Percentiles rank a stretch among this genome's conserved stretches.
These are phyloP conservation scores for Eurois occulta DNA, from an alignment of 2,888 invertebrate species.

Conservation along the genomic window DNA sequence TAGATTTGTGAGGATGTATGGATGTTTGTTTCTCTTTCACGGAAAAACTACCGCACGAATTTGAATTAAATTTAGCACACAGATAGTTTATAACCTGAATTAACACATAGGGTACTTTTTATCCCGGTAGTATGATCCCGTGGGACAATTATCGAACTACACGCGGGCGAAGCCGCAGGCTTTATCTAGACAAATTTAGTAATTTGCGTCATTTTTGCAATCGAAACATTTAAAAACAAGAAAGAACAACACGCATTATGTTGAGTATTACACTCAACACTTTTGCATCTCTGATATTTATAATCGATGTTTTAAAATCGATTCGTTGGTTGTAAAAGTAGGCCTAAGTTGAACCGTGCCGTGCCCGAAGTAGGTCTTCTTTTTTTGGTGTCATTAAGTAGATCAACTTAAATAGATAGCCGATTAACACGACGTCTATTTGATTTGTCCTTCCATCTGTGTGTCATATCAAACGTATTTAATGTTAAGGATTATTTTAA, in stretches of 20 bases:
- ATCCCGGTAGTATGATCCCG: no score
- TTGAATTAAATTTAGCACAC: no score
- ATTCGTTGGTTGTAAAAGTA: neutral
- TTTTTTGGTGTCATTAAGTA: neutral
- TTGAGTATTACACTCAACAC: neutral
- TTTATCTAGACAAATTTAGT: no score
- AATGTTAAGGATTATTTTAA: slow-evolving; percentile 33
- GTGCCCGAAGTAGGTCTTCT: neutral
- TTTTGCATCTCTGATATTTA: neutral
- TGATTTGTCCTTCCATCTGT: neutral
- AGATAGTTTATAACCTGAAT: no score
- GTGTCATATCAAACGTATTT: neutral
- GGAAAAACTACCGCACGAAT: no score
- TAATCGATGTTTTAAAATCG: neutral
- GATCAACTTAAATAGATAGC: slow-evolving; percentile 9
- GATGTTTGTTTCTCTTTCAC: no score
- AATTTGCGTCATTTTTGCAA: no score
- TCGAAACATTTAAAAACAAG: neutral
- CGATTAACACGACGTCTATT: neutral
- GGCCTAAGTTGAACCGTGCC: neutral
- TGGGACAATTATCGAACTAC: no score
- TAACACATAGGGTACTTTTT: no score
- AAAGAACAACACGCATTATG: neutral
- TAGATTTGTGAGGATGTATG: no score
- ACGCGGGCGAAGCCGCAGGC: no score